These are phyloP conservation scores for Anastrepha obliqua DNA, from an alignment of 1,140 invertebrate species.

Conservation along the genomic window DNA sequence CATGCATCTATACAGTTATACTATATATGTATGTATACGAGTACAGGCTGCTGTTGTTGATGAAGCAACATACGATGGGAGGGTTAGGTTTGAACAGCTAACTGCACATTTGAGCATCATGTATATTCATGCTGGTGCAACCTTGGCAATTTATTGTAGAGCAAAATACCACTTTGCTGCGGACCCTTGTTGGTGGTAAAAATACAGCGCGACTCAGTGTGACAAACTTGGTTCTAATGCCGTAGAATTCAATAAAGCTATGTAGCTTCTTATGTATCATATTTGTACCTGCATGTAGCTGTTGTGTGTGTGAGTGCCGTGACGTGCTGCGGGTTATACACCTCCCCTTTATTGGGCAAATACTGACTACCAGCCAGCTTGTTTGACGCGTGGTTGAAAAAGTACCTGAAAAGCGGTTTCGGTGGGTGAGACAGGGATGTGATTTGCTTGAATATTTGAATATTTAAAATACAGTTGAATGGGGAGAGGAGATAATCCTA, in stretches of 20 bases:
- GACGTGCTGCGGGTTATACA: no score
- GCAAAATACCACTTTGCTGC: not conserved
- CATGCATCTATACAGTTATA: not conserved
- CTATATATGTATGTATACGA: not conserved
- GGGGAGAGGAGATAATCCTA: no score
- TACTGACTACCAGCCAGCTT: not conserved
- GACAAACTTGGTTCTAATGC: not conserved
- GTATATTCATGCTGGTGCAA: conserved; percentile 12
- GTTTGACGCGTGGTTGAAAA: not conserved
- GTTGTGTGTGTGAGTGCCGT: no score
- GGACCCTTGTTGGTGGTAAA: not conserved
- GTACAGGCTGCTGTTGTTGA: not conserved
- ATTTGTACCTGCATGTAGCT: no score
- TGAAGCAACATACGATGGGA: not conserved
- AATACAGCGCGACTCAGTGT: not conserved
- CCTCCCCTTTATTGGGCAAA: not conserved
- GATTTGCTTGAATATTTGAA: no score
- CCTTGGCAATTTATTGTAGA: no score
- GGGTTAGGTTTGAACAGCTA: not conserved
- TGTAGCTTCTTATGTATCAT: no score
- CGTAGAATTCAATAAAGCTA: not conserved
- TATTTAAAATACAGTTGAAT: no score
- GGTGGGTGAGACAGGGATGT: not conserved
- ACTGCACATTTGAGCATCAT: conserved; percentile 22
- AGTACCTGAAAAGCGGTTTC: not conserved